phyloP scores from a whole-genome alignment of 2,797 vertebrate species.

The Holocentrus rufus region DNA sequence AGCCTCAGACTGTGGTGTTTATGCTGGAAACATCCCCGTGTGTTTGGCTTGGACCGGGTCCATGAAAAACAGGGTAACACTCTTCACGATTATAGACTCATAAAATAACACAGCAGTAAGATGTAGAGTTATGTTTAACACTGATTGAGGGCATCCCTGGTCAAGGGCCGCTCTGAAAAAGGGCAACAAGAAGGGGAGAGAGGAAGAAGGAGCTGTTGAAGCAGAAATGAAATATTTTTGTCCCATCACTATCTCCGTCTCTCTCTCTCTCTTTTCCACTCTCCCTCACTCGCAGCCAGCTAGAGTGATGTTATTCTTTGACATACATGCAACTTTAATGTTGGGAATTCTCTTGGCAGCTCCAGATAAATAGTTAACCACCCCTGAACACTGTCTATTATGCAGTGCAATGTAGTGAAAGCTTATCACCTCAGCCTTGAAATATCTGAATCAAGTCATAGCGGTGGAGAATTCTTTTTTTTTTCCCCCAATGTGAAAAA shows the following conservation, averaged over 20 bases:
- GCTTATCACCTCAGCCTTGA: constrained; percentile 24
- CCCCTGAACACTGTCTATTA: constrained; percentile 62
- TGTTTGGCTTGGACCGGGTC: constrained; percentile 73
- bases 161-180: constrained; percentile 57
- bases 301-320: constrained; percentile 70
- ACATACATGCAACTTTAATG: constrained; percentile 77
- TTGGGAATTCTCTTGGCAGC: constrained; percentile 67
- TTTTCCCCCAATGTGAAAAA: background rate
- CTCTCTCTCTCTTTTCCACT: constrained; percentile 7
- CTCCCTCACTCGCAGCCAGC: constrained; percentile 41
- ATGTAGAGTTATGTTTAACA: constrained; percentile 67
- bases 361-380: constrained; percentile 73
- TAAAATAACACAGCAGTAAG: constrained; percentile 54
- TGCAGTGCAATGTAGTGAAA: constrained; percentile 29
- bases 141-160: constrained; percentile 62
- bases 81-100: constrained; percentile 69
- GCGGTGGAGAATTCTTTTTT: constrained; percentile 2
- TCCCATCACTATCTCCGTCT: constrained; percentile 6
- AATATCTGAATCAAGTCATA: constrained; percentile 34
- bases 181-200: constrained; percentile 40
- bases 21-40: constrained; percentile 67
- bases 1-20: constrained; percentile 67
- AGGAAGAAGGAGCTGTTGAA: constrained; percentile 19
- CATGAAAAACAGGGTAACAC: constrained; percentile 69
- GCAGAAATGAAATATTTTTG: constrained; percentile 26